These are phyloP conservation scores for Mercenaria mercenaria DNA, from an alignment of 1,140 invertebrate species.

Conservation along the genomic window DNA sequence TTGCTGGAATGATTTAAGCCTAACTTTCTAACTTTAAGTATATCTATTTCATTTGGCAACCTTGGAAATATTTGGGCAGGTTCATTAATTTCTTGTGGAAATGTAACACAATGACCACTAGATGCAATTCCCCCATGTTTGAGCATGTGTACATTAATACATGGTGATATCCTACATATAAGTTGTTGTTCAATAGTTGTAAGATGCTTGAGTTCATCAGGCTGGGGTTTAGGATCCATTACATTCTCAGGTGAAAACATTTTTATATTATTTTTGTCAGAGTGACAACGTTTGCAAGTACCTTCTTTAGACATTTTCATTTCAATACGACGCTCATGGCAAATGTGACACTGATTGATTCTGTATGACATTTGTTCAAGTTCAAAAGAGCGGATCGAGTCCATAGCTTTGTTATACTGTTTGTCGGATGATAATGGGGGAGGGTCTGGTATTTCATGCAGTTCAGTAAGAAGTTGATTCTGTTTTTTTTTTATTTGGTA, in stretches of 20 bases:
- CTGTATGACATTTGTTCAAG: conserved; percentile 48
- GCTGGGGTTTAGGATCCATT: conserved; percentile 53
- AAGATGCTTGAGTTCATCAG: conserved; percentile 10
- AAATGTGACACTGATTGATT: conserved; percentile 39
- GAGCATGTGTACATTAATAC: conserved; percentile 60
- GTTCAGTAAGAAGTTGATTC: not conserved
- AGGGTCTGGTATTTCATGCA: conserved; percentile 37
- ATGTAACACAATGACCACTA: conserved; percentile 63
- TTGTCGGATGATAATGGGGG: not conserved
- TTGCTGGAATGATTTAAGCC: conserved; percentile 56
- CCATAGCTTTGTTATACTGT: conserved; percentile 62
- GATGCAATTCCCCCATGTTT: conserved; percentile 67
- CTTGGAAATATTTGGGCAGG: conserved; percentile 49
- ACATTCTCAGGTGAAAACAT: conserved; percentile 62
- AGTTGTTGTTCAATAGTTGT: conserved; percentile 65
- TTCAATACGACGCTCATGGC: conserved; percentile 45
- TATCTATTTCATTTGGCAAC: conserved; percentile 52
- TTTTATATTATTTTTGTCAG: conserved; percentile 53
- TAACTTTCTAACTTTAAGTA: conserved; percentile 55
- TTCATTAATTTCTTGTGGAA: conserved; percentile 67
- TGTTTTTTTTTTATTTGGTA: conserved; percentile 22
- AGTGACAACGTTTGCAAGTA: conserved; percentile 27
- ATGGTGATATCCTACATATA: conserved; percentile 62
- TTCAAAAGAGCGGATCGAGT: conserved; percentile 59
- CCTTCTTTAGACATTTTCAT: conserved; percentile 44